A percentile compares a stretch with the other conserved stretches of the same genome.
Conservation (phyloP, 2,888 invertebrate species). For the Plagodis pulveraria region DNA sequence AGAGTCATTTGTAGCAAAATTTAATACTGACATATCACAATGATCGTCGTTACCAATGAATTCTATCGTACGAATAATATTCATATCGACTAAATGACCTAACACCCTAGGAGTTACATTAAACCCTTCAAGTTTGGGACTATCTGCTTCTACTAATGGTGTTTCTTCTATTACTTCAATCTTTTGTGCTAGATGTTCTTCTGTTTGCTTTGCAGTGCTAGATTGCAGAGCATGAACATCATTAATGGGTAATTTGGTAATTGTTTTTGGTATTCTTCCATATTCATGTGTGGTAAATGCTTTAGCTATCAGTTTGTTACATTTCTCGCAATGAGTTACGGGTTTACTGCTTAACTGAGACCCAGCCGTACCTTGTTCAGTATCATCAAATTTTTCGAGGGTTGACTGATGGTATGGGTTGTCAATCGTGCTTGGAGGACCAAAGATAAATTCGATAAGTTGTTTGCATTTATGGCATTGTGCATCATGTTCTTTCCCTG, state of each 20-base stretch:
- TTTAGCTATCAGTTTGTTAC: conserved; percentile 39
- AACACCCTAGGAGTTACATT: conserved; percentile 50
- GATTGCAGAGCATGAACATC: conserved; percentile 31
- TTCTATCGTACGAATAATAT: neutral
- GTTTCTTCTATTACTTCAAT: conserved; percentile 58
- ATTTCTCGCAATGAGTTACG: conserved; percentile 37
- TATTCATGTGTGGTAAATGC: conserved; percentile 35
- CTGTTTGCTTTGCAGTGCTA: conserved; percentile 47
- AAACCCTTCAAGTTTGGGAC: conserved; percentile 47
- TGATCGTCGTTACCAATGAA: conserved; percentile 1
- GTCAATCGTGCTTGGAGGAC: conserved; percentile 22
- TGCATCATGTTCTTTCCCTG: conserved; percentile 32
- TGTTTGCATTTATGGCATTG: conserved; percentile 39
- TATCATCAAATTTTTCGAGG: neutral
- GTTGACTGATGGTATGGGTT: neutral
- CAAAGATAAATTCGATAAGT: conserved; percentile 42
- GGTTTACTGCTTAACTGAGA: conserved; percentile 3
- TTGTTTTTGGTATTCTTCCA: neutral
- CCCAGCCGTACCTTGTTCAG: conserved; percentile 2
- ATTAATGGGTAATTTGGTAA: conserved; percentile 10
- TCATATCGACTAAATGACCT: conserved; percentile 29
- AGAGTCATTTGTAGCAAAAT: conserved; percentile 19
- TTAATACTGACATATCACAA: neutral
- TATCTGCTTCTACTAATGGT: conserved; percentile 52
- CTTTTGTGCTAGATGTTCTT: conserved; percentile 57